Evolutionary conservation across 1,140 invertebrate species (phyloP), one percentile per base, ranked within the genome.

Genomic region (Tetramorium simillimum): DNA sequence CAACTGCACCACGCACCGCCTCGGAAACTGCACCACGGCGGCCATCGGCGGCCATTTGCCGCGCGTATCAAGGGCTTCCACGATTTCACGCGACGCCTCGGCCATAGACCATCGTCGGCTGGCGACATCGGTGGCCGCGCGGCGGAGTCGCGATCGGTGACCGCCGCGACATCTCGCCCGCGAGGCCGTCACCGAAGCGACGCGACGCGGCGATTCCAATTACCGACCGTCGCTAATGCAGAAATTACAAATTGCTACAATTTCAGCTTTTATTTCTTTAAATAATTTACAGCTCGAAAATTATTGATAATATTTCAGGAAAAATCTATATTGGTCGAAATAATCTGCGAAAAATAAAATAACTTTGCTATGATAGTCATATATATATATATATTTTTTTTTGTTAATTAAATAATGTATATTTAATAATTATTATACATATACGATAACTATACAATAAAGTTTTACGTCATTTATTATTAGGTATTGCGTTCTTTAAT

Each of bases 21-120:
- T 3, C 84, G 56, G 53, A 84, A 84, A 84, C 80, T 60, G 18
- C 85, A 75, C 88, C 82, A 87, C 91, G 81, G 88, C 92, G 82
- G 92, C 92, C 92, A 93, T 92, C 91, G 85, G 86, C 92, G 85
- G 92, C 92, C 92, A 93, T 93, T 93, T 93, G 92, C 92, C 91
- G 91, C 91, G 91, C 81, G 88, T 89, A 87, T 84, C 88, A 87
- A 73, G 80, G 78, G 69, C 91, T 90, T 87, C 85, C 91, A 91
- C 91, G 91, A 91, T 92, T 89, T 88, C 90, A 85, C 90, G 60
- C 43, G 28, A 88, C 65, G 72, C 72, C 67, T 72, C 56, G 21
- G 51, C 18, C 89, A 78, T 37, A 46, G n/a, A 86, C 72, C 18
- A 16, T 65, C 49, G 49, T 51, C 21, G 21, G 16, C 69, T 28